These are phyloP conservation scores for Xestobium rufovillosum DNA, from an alignment of 2,888 invertebrate species.

Conservation along the genomic window DNA sequence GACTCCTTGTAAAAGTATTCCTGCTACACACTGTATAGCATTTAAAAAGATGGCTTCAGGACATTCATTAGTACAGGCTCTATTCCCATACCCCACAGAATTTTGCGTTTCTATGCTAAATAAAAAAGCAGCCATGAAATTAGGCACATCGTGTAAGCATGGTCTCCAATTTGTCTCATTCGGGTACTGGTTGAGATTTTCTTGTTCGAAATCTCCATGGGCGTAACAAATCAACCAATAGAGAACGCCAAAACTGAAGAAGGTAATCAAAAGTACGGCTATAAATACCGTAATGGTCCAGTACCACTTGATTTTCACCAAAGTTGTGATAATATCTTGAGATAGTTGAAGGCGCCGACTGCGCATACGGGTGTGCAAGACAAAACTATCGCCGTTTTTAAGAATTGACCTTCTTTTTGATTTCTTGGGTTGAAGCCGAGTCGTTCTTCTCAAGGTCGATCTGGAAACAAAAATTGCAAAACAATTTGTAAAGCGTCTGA, in stretches of 20 bases:
- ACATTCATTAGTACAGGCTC: conserved; percentile 81
- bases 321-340: conserved; percentile 26
- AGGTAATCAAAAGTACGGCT: conserved; percentile 75
- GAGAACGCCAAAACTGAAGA: conserved; percentile 76
- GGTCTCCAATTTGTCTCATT: conserved; percentile 57
- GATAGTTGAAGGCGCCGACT: conserved; percentile 35
- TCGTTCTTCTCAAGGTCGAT: too few relatives aligned
- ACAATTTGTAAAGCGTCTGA: too few relatives aligned
- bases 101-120: conserved; percentile 93
- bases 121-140: conserved; percentile 83
- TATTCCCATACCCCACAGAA: conserved; percentile 79
- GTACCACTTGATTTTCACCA: conserved; percentile 28
- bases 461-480: too few relatives aligned
- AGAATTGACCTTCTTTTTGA: too few relatives aligned
- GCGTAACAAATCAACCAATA: conserved; percentile 84
- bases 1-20: conserved; percentile 45
- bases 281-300: conserved; percentile 63
- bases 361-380: conserved; percentile 40
- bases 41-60: conserved; percentile 85
- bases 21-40: conserved; percentile 77
- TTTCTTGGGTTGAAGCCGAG: too few relatives aligned
- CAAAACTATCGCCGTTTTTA: conserved; percentile 28
- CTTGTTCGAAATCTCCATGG: conserved; percentile 73
- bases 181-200: conserved; percentile 46
- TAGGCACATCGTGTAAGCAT: conserved; percentile 74